Evolutionary conservation across 2,797 vertebrate species (phyloP), one percentile per base, ranked within the genome.

Genomic region (Heliangelus exortis): DNA sequence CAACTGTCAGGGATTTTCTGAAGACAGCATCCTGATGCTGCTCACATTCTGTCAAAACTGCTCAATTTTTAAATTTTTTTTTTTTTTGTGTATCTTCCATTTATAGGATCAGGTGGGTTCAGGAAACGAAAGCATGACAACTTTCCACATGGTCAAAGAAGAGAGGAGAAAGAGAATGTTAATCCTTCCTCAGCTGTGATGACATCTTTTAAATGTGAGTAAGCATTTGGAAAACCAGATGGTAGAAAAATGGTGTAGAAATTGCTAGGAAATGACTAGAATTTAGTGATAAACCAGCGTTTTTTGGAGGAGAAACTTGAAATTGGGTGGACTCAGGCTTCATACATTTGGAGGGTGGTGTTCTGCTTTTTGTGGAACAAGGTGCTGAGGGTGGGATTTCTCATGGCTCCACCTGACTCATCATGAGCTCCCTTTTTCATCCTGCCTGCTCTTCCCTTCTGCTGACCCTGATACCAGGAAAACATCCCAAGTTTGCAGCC

Each of bases 201-300:
- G 76, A 55, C 97, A 3, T 98, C 98, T 80, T 99, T 99, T 97
- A 99, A 98, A 98, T 97, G 99, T 99, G 97, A 97, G 97, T 97
- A 92, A 55, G 17, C 63, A 54, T 75, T 57, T 86, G 54, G 51
- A 77, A 87, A 63, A 50, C 2, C 41, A 67, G 29, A 61, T 89
- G 26, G 51, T 63, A 36, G 55, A 73, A 73, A 18, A 3, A 1
- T 28, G 14, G 7, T 72, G 14, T 58, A 63, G 73, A 73, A 94
- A 73, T 41, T 71, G 8, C 43, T 84, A 26, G 65, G 53, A 93
- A 77, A 17, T 74, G 29, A 9, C 29, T 59, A 31, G 5, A 58
- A 53, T 79, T 68, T 77, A 69, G 23, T 62, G 36, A 41, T 81
- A 91, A 94, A 63, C 31, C 10, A 29, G 1, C 9, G 62, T 53